Conservation (phyloP, 2,797 vertebrate species). For the Chelonia mydas region DNA sequence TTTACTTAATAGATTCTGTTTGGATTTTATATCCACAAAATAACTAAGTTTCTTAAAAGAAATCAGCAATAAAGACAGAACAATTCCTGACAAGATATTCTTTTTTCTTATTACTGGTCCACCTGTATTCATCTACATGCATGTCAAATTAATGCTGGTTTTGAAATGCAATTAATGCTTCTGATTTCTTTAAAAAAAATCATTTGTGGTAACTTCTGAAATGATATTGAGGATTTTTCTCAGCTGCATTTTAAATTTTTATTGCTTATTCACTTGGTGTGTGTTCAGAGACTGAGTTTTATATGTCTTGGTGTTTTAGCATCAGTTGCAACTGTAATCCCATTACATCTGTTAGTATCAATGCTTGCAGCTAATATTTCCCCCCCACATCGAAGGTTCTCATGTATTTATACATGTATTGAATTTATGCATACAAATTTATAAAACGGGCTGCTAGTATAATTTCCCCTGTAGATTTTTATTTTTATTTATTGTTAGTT, state of each 20-base stretch:
- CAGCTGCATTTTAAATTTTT: constrained; percentile 5
- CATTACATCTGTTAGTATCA: background rate
- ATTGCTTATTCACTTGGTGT: constrained; percentile 15
- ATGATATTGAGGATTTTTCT: constrained; percentile 1
- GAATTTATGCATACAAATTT: background rate
- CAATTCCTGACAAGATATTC: background rate
- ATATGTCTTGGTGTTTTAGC: background rate
- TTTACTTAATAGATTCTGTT: background rate
- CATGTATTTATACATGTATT: background rate
- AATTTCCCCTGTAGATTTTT: constrained; percentile 12
- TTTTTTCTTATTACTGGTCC: background rate
- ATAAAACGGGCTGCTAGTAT: rapidly evolving
- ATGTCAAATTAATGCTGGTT: background rate
- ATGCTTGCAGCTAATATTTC: background rate
- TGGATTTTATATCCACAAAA: background rate
- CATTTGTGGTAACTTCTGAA: constrained; percentile 11
- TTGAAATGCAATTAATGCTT: constrained; percentile 9
- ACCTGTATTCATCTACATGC: background rate
- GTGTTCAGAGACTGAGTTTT: background rate
- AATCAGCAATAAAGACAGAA: background rate
- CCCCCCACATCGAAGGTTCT: background rate
- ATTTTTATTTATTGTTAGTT: background rate
- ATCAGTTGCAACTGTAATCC: background rate
- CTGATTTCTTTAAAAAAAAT: constrained; percentile 1
- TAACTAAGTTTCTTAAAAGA: constrained; percentile 8